Conservation (phyloP, 1,140 invertebrate species). For the Schlechtendalia chinensis region DNA sequence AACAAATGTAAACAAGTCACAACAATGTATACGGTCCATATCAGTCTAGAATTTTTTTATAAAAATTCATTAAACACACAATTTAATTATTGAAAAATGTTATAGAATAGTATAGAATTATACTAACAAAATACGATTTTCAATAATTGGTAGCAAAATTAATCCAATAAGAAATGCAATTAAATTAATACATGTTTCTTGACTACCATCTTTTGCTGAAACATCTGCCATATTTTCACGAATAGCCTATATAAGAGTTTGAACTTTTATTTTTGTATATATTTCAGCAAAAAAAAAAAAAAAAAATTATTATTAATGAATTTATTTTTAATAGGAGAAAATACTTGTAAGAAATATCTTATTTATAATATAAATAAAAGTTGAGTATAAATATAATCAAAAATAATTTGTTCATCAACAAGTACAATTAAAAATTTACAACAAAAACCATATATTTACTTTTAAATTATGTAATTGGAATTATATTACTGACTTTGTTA, state of each 20-base stretch:
- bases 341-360: no score
- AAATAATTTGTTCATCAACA: no score
- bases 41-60: constrained; percentile 59
- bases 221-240: constrained; percentile 90
- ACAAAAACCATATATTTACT: no score
- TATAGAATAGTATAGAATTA: background rate
- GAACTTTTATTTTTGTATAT: constrained; percentile 15
- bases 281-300: no score
- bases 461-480: no score
- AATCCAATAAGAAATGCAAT: constrained; percentile 77
- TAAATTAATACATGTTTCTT: constrained; percentile 93
- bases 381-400: no score
- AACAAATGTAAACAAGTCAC: constrained; percentile 80
- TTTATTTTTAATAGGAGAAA: no score
- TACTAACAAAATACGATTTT: constrained; percentile 58
- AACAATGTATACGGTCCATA: constrained; percentile 68
- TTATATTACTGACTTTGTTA: no score
- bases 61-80: constrained; percentile 29
- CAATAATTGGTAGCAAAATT: constrained; percentile 70
- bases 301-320: constrained; percentile 3
- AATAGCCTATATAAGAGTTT: constrained; percentile 63
- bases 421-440: no score
- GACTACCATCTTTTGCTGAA: constrained; percentile 92
- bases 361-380: no score
- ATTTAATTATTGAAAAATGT: background rate